phyloP scores from a whole-genome alignment of 1,140 invertebrate genomes.

The Chymomyza costata region DNA sequence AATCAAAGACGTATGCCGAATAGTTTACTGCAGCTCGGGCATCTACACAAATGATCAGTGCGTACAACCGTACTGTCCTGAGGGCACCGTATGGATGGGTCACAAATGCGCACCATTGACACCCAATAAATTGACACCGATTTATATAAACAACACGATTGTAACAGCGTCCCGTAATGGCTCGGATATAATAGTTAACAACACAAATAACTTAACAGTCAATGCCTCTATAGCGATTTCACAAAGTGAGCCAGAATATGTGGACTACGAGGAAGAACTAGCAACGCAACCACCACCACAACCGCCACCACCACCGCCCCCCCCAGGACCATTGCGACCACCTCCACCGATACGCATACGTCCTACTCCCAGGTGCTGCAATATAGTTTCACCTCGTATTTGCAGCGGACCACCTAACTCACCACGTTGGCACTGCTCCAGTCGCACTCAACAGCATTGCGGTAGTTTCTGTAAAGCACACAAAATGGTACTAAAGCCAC shows the following conservation, averaged over 20 bases:
- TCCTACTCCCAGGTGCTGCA: conserved; percentile 34
- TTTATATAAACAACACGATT: conserved; percentile 38
- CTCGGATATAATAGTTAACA: conserved; percentile 32
- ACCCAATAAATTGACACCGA: conserved; percentile 15
- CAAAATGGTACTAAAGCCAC: conserved; percentile 37
- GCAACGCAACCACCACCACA: not conserved
- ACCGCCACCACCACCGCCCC: not conserved
- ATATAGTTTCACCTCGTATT: conserved; percentile 44
- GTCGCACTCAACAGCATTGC: conserved; percentile 32
- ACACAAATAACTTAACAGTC: conserved; percentile 42
- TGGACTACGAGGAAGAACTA: conserved; percentile 9
- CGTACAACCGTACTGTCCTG: conserved; percentile 34
- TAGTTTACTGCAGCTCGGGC: conserved; percentile 38
- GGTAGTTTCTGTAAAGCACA: conserved; percentile 42
- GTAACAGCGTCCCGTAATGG: not conserved
- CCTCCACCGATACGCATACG: no score
- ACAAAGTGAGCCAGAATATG: not conserved
- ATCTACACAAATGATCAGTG: conserved; percentile 28
- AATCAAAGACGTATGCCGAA: conserved; percentile 28
- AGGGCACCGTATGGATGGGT: conserved; percentile 46
- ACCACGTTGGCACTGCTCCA: conserved; percentile 45
- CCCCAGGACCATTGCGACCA: not conserved
- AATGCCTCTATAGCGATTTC: conserved; percentile 44
- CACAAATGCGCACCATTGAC: conserved; percentile 29
- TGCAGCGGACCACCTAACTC: conserved; percentile 19